These are phyloP conservation scores for Auanema freiburgensis DNA, from an alignment of 2,888 invertebrate species.

Conservation along the genomic window DNA sequence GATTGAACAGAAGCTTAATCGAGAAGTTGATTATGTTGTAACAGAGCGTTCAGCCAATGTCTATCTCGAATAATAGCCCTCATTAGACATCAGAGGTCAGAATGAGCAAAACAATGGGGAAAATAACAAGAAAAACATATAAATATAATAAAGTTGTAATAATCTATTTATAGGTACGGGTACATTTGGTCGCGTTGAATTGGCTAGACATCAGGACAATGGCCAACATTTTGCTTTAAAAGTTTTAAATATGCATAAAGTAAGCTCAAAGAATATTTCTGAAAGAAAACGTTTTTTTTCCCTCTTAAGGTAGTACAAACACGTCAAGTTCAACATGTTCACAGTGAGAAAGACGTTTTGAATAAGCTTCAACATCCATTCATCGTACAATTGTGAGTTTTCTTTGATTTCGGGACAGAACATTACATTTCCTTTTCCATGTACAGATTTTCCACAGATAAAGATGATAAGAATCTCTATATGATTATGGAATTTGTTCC, in stretches of 20 bases:
- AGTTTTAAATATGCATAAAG: slow-evolving; percentile 81
- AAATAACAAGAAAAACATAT: too few relatives aligned
- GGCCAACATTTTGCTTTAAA: slow-evolving; percentile 88
- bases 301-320: slow-evolving; percentile 74
- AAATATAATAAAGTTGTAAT: too few relatives aligned
- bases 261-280: slow-evolving; percentile 1
- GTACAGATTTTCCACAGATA: slow-evolving; percentile 85
- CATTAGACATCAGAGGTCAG: too few relatives aligned
- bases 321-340: slow-evolving; percentile 94
- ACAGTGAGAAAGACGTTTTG: slow-evolving; percentile 91
- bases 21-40: too few relatives aligned
- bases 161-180: slow-evolving; percentile 74
- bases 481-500: slow-evolving; percentile 96
- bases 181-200: slow-evolving; percentile 90
- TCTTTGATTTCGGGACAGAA: not conserved
- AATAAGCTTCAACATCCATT: slow-evolving; percentile 86
- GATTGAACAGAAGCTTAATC: too few relatives aligned
- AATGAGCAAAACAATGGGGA: too few relatives aligned
- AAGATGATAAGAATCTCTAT: slow-evolving; percentile 86
- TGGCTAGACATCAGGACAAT: slow-evolving; percentile 70
- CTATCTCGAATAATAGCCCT: too few relatives aligned
- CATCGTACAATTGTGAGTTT: slow-evolving; percentile 85
- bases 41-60: too few relatives aligned
- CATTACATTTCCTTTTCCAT: not conserved
- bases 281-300: not conserved